phyloP scores from a whole-genome alignment of 30 jellyfish, hydroid and myxozoan species.

The Clytia hemisphaerica region DNA sequence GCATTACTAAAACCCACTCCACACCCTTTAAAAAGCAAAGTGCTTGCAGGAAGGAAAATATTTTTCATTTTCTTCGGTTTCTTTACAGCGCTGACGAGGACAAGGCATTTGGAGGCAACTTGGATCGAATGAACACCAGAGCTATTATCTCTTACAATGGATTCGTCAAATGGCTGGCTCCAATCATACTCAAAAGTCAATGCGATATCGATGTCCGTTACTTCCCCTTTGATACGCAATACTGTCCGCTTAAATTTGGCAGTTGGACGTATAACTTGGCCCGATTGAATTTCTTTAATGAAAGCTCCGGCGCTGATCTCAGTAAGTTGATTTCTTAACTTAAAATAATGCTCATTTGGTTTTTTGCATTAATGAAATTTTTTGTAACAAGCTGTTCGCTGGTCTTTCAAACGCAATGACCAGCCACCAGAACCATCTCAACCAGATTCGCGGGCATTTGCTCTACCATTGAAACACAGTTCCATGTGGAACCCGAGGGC shows the following conservation, averaged over 20 bases:
- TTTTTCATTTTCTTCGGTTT: background rate
- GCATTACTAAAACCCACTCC: too few relatives aligned
- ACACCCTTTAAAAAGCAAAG: too few relatives aligned
- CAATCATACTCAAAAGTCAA: constrained; percentile 82
- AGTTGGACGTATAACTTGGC: constrained; percentile 91
- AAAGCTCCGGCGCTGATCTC: constrained; percentile 50
- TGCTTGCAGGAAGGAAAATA: background rate
- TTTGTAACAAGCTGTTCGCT: too few relatives aligned
- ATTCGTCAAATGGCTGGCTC: constrained; percentile 74
- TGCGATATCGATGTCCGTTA: constrained; percentile 72
- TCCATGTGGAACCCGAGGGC: too few relatives aligned
- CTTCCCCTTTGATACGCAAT: constrained; percentile 91
- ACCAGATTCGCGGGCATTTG: too few relatives aligned
- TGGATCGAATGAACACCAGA: constrained; percentile 87
- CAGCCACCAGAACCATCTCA: too few relatives aligned
- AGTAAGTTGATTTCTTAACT: too few relatives aligned
- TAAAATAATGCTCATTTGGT: too few relatives aligned
- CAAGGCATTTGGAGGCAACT: constrained; percentile 95
- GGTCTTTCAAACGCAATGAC: too few relatives aligned
- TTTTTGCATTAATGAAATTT: too few relatives aligned
- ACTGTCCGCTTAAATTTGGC: constrained; percentile 79
- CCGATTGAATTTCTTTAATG: constrained; percentile 49
- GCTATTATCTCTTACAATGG: constrained; percentile 47
- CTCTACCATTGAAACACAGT: too few relatives aligned
- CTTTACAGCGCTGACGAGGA: constrained; percentile 92